Evolutionary conservation across 2,113 vertebrate species (phyloP).

Genomic region (Oryctolagus cuniculus): DNA sequence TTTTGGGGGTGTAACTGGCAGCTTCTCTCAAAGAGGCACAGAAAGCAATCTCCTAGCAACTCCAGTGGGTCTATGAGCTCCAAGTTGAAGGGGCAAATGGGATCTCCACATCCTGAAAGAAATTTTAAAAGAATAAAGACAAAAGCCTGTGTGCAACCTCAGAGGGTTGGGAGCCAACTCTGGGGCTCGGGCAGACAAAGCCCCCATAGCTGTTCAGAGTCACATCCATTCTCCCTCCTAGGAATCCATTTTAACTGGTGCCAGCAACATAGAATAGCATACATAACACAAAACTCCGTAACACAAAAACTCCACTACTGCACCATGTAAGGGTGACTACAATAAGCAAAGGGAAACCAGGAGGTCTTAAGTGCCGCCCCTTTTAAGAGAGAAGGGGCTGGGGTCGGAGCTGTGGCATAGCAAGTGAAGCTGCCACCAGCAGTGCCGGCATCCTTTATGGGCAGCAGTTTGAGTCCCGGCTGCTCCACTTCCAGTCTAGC

Average conservation of each 20-base stretch:
- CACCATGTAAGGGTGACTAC: constrained; percentile 73
- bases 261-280: constrained; percentile 82
- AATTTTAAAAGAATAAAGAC: constrained; percentile 62
- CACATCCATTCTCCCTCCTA: constrained; percentile 72
- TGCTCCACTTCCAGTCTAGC: too few relatives aligned
- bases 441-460: too few relatives aligned
- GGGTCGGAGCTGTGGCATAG: too few relatives aligned
- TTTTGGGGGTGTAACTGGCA: constrained; percentile 69
- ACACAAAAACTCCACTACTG: constrained; percentile 74
- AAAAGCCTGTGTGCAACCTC: not conserved
- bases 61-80: not conserved
- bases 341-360: constrained; percentile 83
- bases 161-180: not conserved
- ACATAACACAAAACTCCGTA: constrained; percentile 84
- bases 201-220: not conserved
- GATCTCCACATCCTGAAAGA: not conserved
- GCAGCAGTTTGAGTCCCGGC: too few relatives aligned
- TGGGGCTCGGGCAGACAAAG: not conserved
- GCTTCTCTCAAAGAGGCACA: constrained; percentile 48
- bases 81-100: not conserved
- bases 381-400: constrained; percentile 4
- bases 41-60: constrained; percentile 20
- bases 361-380: not conserved
- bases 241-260: constrained; percentile 85
- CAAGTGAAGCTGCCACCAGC: too few relatives aligned